Evolutionary conservation across 2,888 invertebrate species (phyloP).

Genomic region (Steinernema hermaphroditum): DNA sequence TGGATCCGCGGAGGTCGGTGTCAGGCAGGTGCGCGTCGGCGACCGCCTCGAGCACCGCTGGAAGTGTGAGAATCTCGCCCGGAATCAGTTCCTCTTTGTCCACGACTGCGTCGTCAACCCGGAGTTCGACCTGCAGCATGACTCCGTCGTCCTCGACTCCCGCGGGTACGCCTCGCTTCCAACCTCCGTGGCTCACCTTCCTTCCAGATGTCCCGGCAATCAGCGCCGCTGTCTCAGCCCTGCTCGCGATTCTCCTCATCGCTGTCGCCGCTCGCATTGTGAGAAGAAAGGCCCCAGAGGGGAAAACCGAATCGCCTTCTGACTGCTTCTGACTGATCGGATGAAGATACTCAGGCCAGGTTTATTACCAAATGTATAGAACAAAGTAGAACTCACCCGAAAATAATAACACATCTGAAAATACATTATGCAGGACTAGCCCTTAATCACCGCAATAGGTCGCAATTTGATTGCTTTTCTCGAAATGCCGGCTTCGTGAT

Average conservation of each 20-base stretch:
- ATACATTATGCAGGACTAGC: slow-evolving; percentile 72
- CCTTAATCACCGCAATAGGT: slow-evolving; percentile 98
- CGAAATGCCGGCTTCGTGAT: slow-evolving; percentile 93
- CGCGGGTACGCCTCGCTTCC: not conserved
- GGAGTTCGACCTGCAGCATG: slow-evolving; percentile 20
- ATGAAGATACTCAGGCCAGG: too few species aligned
- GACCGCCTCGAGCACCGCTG: slow-evolving; percentile 36
- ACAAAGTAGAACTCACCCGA: too few species aligned
- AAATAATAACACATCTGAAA: slow-evolving; percentile 63
- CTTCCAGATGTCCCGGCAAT: slow-evolving; percentile 24
- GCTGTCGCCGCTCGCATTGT: slow-evolving; percentile 23
- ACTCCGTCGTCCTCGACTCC: slow-evolving; percentile 7
- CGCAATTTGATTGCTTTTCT: slow-evolving; percentile 92
- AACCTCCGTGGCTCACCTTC: too few species aligned
- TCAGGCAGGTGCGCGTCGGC: slow-evolving; percentile 29
- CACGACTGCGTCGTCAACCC: slow-evolving; percentile 42
- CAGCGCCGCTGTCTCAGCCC: slow-evolving; percentile 20
- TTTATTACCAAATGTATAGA: not conserved
- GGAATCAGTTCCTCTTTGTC: slow-evolving; percentile 36
- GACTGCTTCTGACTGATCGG: not conserved
- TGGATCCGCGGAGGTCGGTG: slow-evolving; percentile 15
- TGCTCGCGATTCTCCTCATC: slow-evolving; percentile 44
- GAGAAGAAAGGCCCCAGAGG: not conserved
- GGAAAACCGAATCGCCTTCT: too few species aligned
- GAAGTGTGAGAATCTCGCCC: slow-evolving; percentile 25